Base-by-base conservation (phyloP, 1,140 invertebrate species). In the Adoxophyes honmai region DNA sequence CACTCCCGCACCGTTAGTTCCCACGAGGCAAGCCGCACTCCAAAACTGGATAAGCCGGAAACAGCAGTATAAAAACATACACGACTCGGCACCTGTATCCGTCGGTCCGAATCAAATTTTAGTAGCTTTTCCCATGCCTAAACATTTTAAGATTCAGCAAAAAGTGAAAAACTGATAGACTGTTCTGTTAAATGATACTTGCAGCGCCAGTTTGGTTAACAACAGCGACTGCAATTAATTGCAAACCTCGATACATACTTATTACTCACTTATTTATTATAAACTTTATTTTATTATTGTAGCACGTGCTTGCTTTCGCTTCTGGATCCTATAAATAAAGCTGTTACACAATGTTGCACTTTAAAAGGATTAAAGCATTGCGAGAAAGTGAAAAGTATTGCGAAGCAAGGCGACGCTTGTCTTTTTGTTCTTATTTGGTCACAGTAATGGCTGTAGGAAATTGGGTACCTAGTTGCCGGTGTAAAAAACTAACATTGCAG, bases 31-130 rank as follows among this genome's bases (percentile, higher is more conserved):
- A 66, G 69, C 75, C 71, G 75, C 68, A 76, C 68, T 66, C 73
- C 61, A 58, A 74, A 77, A 83, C 75, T 73, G 65, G 80, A 75
- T 58, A 75, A 75, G 80, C 79, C 77, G 79, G 79, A 80, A 75
- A 78, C 60, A 42, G 62, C 65, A 66, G 59, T 62, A 66, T 56
- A 52, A 62, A 59, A 66, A 62, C 33, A 55, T 52, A 57, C 21
- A 38, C 14, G 14, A 36, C 15, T 37, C 14, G 34, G 16, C 42
- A 33, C 16, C 16, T 52, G 51, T 35, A 15, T 52, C 16, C 15
- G 8, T 18, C 34, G 13, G 8, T n/a, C 34, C 7, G 13, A 11
- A 15, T 52, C 34, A 52, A 52, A 52, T 9, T 52, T 14, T 18
- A 44, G 42, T 48, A 6, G n/a, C 21, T 33, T 48, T 48, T 48